Base-by-base conservation (phyloP, 2,113 vertebrate genomes). In the Climacteris rufus region DNA sequence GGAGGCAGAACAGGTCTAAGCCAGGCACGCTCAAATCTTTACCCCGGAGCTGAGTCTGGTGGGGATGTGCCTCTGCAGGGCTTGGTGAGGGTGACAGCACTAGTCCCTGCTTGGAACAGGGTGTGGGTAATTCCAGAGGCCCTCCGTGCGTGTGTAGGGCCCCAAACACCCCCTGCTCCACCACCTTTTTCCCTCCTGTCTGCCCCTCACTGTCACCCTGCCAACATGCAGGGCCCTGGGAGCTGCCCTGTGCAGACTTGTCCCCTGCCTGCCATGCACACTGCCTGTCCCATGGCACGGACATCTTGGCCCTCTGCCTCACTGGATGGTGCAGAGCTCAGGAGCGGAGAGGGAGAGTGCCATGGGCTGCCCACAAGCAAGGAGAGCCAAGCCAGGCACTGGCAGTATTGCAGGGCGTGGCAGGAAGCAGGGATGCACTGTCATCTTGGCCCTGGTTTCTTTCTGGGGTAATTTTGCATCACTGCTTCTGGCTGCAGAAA, bases 181-280 rank as follows among this genome's bases (percentile, higher is more conserved):
- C 18, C 23, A 3, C n/a, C 28, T 71, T 30, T 39, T 64, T 4
- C 13, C 8, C 54, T 40, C 19, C 17, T 65, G 13, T 24, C 52
- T 59, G 47, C 15, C 16, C 13, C 7, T 4, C 18, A 4, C 24
- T 28, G 25, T 71, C 39, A 28, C 25, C 2, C 66, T 79, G n/a
- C 15, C 23, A 50, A 0, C 13, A 3, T 0, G 0, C 1, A 1
- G 16, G 25, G 31, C 9, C 8, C 25, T 2, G 1, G 57, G 30
- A 74, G n/a, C 56, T 59, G 60, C 33, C 30, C 19, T 39, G 5
- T 22, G 31, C n/a, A 4, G 30, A 13, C 11, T 53, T 40, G n/a
- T 80, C 53, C 27, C 61, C 57, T 64, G 53, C 49, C 27, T 75
- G 49, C 74, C 11, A 0, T 31, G 61, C 28, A 0, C 2, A 0